These are phyloP conservation scores for Pogonomyrmex barbatus DNA, from an alignment of 1,140 invertebrate genomes.

Conservation along the genomic window DNA sequence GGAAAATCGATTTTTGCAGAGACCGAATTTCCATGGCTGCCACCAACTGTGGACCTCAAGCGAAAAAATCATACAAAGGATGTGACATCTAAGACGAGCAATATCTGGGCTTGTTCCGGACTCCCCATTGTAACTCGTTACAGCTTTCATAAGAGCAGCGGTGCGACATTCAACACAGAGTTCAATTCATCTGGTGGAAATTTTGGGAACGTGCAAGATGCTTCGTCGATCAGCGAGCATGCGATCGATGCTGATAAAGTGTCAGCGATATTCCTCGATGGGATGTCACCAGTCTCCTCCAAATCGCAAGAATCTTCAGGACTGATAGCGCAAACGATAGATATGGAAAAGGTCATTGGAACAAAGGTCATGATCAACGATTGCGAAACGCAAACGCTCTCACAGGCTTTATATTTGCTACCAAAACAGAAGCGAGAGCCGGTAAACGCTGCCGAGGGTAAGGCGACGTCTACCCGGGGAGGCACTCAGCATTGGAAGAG, in stretches of 20 bases:
- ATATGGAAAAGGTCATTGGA: neutral
- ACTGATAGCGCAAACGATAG: neutral
- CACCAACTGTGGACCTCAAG: constrained; percentile 59
- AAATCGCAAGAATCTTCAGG: neutral
- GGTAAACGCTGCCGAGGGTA: constrained; percentile 17
- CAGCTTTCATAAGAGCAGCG: constrained; percentile 79
- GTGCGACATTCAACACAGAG: constrained; percentile 62
- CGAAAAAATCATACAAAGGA: constrained; percentile 75
- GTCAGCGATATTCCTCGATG: constrained; percentile 1
- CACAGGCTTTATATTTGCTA: constrained; percentile 59
- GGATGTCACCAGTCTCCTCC: neutral
- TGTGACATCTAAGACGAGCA: constrained; percentile 71
- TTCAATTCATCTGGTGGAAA: neutral
- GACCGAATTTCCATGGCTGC: constrained; percentile 65
- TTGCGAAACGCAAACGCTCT: constrained; percentile 42
- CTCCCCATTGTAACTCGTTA: constrained; percentile 83
- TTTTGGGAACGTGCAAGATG: neutral
- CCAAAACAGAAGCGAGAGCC: constrained; percentile 62
- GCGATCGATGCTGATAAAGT: neutral
- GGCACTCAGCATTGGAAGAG: constrained; percentile 79
- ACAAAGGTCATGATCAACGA: neutral
- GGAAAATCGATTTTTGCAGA: constrained; percentile 58
- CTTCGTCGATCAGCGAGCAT: neutral
- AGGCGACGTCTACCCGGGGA: constrained; percentile 27
- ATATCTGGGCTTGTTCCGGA: constrained; percentile 78